Evolutionary conservation across 1,140 invertebrate species (phyloP).

Genomic region (Temnothorax longispinosus): DNA sequence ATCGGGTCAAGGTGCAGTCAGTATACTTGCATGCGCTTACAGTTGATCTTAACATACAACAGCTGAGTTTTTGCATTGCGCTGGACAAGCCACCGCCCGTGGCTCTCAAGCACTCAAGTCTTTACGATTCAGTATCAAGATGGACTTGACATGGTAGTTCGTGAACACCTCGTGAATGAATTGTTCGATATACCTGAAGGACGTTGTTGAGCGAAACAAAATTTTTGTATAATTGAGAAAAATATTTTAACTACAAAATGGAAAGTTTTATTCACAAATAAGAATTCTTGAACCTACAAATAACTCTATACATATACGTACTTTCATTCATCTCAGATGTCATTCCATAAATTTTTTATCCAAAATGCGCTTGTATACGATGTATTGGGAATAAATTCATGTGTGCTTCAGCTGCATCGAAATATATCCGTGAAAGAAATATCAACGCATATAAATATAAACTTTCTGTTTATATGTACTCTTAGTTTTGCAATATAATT

Average conservation of each 20-base stretch:
- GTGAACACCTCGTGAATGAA: constrained; percentile 1
- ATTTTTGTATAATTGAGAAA: not conserved
- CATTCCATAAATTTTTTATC: too few species aligned
- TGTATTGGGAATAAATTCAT: not conserved
- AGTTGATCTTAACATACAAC: constrained; percentile 18
- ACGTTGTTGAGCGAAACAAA: not conserved
- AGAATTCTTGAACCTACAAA: not conserved
- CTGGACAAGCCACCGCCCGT: not conserved
- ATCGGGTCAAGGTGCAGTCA: constrained; percentile 82
- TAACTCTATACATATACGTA: not conserved
- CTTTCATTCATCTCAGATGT: not conserved
- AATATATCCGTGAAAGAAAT: not conserved
- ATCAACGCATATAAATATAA: not conserved
- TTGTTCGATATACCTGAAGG: not conserved
- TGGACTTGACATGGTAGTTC: constrained; percentile 12
- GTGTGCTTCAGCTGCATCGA: too few species aligned
- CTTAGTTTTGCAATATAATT: too few species aligned
- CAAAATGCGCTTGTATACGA: too few species aligned
- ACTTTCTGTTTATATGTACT: not conserved
- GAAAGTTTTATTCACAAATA: not conserved
- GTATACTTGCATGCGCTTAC: constrained; percentile 63
- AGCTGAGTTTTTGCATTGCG: constrained; percentile 33
- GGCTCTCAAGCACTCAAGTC: not conserved
- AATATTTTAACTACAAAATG: not conserved
- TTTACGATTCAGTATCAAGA: not conserved